Base-by-base conservation (phyloP, 2,797 vertebrate species). In the Cyclopterus lumpus region DNA sequence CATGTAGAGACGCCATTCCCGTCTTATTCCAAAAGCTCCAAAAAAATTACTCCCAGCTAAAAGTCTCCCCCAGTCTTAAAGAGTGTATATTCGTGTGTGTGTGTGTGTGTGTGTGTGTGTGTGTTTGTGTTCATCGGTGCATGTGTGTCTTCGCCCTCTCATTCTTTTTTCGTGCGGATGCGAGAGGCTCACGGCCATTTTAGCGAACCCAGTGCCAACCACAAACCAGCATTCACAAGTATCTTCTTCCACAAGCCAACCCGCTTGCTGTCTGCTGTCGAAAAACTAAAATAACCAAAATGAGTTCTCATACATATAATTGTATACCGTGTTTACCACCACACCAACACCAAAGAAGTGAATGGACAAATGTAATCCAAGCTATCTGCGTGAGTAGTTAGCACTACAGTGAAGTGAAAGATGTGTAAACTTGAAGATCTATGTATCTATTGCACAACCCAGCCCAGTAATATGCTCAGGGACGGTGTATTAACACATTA, bases 31-130 rank as follows among this genome's bases (percentile, higher is more conserved):
- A 75, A 62, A n/a, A 71, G 67, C 63, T 67, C 68, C 28, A 54
- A 82, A 86, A 86, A 60, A 74, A 85, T 84, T 82, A 88, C 84
- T 84, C 62, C 71, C 49, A 83, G 81, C 65, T 74, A 88, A 71
- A 67, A 83, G 60, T 74, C 83, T 78, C 66, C 73, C 65, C 51
- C 38, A 75, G 51, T 81, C 64, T 42, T 49, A 61, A 63, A 65
- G n/a, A 67, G 63, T 42, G n/a, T 66, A 48, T 53, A 48, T 36
- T 30, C 5, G 11, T 74, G 59, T 42, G 61, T 59, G 54, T 46
- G n/a, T 40, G 51, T 59, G 54, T 46, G n/a, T 77, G 51, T 59
- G 34, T 36, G 32, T 34, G 14, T 73, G 62, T 40, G 61, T 59
- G 55, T 48, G 22, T 42, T 49, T 55, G 55, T 48, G 22, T 53